Evolutionary conservation across 2,797 vertebrate species (phyloP).

Genomic region (Chelon labrosus): DNA sequence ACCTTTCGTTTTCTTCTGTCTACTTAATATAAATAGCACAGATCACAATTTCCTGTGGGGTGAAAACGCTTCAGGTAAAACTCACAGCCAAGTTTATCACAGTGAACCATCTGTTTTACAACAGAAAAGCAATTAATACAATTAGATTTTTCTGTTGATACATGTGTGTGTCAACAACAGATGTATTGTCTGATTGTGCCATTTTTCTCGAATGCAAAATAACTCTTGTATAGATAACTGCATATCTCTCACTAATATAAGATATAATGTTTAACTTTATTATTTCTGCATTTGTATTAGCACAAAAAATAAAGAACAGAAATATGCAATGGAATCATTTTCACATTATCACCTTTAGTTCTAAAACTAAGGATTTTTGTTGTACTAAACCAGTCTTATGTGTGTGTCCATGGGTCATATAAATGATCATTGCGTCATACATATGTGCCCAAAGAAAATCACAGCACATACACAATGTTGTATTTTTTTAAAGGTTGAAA

Average conservation of each 20-base stretch:
- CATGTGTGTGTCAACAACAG: not conserved
- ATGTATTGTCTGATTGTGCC: not conserved
- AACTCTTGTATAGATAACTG: not conserved
- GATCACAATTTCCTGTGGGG: constrained; percentile 27
- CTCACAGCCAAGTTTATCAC: not conserved
- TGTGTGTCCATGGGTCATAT: not conserved
- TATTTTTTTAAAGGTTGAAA: constrained; percentile 46
- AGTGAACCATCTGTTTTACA: not conserved
- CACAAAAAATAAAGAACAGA: not conserved
- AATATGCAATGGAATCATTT: not conserved
- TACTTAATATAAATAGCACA: constrained; percentile 27
- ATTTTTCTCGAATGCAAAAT: not conserved
- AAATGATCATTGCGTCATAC: not conserved
- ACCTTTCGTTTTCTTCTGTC: constrained; percentile 24
- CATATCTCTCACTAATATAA: not conserved
- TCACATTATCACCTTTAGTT: not conserved
- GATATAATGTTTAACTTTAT: not conserved
- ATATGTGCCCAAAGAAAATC: not conserved
- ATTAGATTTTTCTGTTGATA: not conserved
- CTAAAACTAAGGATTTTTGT: not conserved
- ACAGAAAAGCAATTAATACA: not conserved
- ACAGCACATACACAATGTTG: not conserved
- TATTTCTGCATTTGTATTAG: not conserved
- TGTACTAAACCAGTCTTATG: not conserved
- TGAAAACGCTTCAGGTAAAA: constrained; percentile 54